phyloP scores from a whole-genome alignment of 1,140 invertebrate species.

The Hydropsyche tenuis region DNA sequence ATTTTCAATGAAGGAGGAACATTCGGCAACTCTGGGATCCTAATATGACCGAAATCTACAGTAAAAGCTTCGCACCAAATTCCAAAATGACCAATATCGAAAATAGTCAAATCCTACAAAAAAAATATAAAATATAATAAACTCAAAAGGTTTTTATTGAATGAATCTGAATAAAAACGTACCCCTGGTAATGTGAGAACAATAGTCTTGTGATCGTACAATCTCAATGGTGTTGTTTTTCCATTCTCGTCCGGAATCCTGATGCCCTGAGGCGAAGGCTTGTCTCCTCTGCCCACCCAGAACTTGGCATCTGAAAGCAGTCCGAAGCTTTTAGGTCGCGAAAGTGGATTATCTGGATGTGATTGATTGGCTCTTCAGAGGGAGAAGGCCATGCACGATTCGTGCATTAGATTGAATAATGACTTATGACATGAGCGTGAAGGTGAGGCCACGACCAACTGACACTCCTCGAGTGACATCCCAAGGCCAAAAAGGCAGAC shows the following conservation, averaged over 20 bases:
- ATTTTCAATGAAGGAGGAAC: conserved; percentile 91
- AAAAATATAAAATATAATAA: conserved; percentile 16
- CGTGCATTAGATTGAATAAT: conserved; percentile 32
- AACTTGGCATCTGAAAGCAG: conserved; percentile 82
- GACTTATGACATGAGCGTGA: conserved; percentile 29
- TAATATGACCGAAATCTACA: conserved; percentile 88
- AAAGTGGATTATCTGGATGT: conserved; percentile 2
- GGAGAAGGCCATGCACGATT: conserved; percentile 32
- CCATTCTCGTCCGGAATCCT: conserved; percentile 89
- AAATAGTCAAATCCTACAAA: conserved; percentile 72
- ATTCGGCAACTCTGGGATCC: conserved; percentile 75
- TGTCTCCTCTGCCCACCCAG: conserved; percentile 83
- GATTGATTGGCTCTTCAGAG: conserved; percentile 5
- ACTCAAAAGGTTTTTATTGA: neutral
- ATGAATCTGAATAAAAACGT: conserved; percentile 48
- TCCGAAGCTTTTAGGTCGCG: neutral
- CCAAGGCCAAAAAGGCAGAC: conserved; percentile 6
- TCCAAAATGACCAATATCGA: conserved; percentile 85
- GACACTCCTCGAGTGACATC: conserved; percentile 12
- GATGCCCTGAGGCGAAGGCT: conserved; percentile 79
- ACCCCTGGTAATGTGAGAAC: conserved; percentile 84
- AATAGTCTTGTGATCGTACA: conserved; percentile 84
- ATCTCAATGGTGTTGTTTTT: conserved; percentile 76
- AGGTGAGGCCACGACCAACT: conserved; percentile 33
- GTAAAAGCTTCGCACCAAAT: conserved; percentile 89